Evolutionary conservation across 2,797 vertebrate species (phyloP).

Genomic region (Emys orbicularis): DNA sequence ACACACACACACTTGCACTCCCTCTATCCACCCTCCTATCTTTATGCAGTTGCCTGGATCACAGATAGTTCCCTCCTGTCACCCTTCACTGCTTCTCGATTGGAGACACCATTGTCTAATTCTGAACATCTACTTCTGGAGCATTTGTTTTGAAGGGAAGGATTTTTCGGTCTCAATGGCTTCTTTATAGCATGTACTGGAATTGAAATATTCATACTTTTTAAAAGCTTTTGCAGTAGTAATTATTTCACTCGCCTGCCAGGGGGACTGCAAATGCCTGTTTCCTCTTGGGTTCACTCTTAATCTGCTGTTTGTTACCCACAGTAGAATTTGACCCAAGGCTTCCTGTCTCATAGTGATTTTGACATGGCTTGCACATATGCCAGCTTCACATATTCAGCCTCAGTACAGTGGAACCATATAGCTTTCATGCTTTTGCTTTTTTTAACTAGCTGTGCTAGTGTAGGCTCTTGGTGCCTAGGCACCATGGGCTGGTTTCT

Average conservation of each 20-base stretch:
- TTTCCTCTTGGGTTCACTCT: not conserved
- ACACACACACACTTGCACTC: not conserved
- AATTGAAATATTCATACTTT: constrained; percentile 24
- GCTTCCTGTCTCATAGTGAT: not conserved
- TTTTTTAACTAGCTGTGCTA: not conserved
- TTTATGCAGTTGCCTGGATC: not conserved
- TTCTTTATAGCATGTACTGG: not conserved
- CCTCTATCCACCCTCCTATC: not conserved
- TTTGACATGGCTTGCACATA: not conserved
- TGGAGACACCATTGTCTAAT: not conserved
- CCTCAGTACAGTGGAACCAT: accelerated
- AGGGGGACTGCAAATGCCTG: not conserved
- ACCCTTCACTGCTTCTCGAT: not conserved
- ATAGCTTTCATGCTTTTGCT: not conserved
- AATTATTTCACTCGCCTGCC: constrained; percentile 38
- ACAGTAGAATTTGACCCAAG: not conserved
- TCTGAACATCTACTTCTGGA: not conserved
- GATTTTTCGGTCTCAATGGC: not conserved
- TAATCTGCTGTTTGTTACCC: not conserved
- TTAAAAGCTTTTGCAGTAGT: constrained; percentile 23
- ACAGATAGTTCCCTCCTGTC: not conserved
- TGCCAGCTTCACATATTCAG: not conserved
- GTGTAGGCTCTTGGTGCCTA: not conserved
- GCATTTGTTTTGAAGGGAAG: not conserved
- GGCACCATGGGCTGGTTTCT: not conserved